Conservation (phyloP, 1,140 invertebrate genomes). For the Lepidurus packardi region DNA sequence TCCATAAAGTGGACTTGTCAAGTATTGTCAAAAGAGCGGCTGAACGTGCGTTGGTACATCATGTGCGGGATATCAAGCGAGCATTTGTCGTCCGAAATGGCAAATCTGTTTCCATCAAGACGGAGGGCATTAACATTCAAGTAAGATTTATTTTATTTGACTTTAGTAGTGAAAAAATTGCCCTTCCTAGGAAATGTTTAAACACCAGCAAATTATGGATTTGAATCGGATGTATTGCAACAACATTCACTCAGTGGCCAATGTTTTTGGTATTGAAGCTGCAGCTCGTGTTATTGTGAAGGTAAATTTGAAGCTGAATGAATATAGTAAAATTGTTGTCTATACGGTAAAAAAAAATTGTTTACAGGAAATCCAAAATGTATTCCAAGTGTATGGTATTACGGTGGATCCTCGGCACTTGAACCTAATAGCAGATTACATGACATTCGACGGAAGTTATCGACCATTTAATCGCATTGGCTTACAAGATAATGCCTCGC, state of each 20-base stretch:
- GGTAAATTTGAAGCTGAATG: slow-evolving; percentile 40
- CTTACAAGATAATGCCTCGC: slow-evolving; percentile 79
- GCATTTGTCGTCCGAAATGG: slow-evolving; percentile 61
- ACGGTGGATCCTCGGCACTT: slow-evolving; percentile 90
- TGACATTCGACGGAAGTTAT: slow-evolving; percentile 89
- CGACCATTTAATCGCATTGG: slow-evolving; percentile 83
- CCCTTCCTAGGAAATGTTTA: slow-evolving; percentile 67
- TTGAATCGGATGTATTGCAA: slow-evolving; percentile 85
- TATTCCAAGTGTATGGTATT: slow-evolving; percentile 95
- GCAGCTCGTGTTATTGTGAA: slow-evolving; percentile 77
- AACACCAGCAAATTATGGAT: slow-evolving; percentile 73
- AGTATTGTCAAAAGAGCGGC: slow-evolving; percentile 70
- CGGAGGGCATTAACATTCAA: slow-evolving; percentile 89
- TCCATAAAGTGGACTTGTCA: slow-evolving; percentile 61
- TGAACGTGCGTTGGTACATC: slow-evolving; percentile 65
- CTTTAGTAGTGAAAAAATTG: background rate
- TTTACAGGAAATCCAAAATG: slow-evolving; percentile 74
- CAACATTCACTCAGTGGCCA: slow-evolving; percentile 84
- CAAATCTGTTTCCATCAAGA: slow-evolving; percentile 63
- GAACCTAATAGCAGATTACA: slow-evolving; percentile 89
- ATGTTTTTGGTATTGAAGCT: slow-evolving; percentile 93
- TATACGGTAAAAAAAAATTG: slow-evolving; percentile 20
- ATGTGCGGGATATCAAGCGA: slow-evolving; percentile 72
- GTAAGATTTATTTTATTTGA: slow-evolving; percentile 45
- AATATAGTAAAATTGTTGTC: background rate